Conservation (phyloP, 1,140 invertebrate genomes). For the Leptonema lineaticorne region DNA sequence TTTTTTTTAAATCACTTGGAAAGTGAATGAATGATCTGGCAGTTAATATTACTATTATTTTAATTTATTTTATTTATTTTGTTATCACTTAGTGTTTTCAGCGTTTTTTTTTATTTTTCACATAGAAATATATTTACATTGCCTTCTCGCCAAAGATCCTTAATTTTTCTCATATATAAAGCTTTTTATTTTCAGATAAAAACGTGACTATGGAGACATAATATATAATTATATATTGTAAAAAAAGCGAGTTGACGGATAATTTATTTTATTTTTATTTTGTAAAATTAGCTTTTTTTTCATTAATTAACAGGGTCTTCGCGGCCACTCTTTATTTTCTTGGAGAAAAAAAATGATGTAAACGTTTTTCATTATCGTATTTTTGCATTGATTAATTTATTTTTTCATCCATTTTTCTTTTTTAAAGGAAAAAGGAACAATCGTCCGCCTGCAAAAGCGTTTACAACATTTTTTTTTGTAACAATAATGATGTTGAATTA, state of each 20-base stretch:
- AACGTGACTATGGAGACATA: background rate
- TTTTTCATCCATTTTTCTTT: background rate
- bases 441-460: no score
- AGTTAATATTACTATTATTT: background rate
- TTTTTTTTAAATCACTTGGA: background rate
- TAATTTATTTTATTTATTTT: slow-evolving; percentile 2
- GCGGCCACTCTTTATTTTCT: background rate
- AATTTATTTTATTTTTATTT: slow-evolving; percentile 16
- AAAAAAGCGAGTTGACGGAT: slow-evolving; percentile 22
- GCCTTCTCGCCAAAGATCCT: background rate
- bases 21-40: slow-evolving; percentile 25
- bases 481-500: no score
- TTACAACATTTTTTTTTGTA: no score
- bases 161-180: no score
- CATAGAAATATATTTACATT: background rate
- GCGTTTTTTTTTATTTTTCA: background rate
- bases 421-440: background rate
- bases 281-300: background rate
- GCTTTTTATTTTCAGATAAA: background rate
- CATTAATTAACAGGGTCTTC: background rate
- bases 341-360: background rate
- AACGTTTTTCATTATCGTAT: background rate
- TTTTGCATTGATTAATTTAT: background rate
- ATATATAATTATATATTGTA: no score
- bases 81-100: background rate